A percentile compares a stretch with the other conserved stretches of the same genome.
These are phyloP conservation scores for Albula glossodonta DNA, from an alignment of 2,113 vertebrate genomes.

Conservation along the genomic window DNA sequence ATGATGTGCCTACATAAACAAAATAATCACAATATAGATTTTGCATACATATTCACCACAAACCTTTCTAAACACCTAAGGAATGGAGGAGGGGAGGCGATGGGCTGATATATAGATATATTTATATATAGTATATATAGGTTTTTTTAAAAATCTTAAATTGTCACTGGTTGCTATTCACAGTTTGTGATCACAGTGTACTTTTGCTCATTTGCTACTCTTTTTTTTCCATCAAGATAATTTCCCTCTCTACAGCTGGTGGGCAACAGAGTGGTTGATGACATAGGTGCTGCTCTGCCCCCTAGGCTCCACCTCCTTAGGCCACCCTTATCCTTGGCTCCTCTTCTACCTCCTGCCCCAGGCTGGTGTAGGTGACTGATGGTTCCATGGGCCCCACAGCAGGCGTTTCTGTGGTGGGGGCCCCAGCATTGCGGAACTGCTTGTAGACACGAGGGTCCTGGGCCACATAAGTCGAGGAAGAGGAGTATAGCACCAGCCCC, in stretches of 20 bases:
- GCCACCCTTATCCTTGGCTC: slow-evolving; percentile 81
- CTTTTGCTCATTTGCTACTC: slow-evolving; percentile 63
- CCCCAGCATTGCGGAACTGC: slow-evolving; percentile 88
- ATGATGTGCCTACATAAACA: slow-evolving; percentile 44
- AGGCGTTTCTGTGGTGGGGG: slow-evolving; percentile 75
- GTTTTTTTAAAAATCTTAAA: slow-evolving; percentile 38
- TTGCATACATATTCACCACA: slow-evolving; percentile 50
- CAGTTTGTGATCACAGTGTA: slow-evolving; percentile 61
- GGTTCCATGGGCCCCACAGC: slow-evolving; percentile 78
- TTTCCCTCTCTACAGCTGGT: slow-evolving; percentile 78
- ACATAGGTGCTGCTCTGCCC: slow-evolving; percentile 33
- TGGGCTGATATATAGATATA: slow-evolving; percentile 33
- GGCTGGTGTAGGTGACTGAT: slow-evolving; percentile 88
- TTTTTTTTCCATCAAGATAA: slow-evolving; percentile 68
- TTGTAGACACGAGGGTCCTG: slow-evolving; percentile 95
- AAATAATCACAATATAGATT: slow-evolving; percentile 43
- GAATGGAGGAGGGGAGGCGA: slow-evolving; percentile 26
- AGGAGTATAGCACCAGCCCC: slow-evolving; percentile 87
- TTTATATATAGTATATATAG: slow-evolving; percentile 23
- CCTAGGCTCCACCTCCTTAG: slow-evolving; percentile 54
- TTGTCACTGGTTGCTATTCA: slow-evolving; percentile 48
- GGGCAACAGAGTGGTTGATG: slow-evolving; percentile 58
- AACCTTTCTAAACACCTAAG: slow-evolving; percentile 48
- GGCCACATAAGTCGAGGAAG: slow-evolving; percentile 87
- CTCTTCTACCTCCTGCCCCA: slow-evolving; percentile 84